These are phyloP conservation scores for Scylla paramamosain DNA, from an alignment of 1,140 invertebrate genomes.

Conservation along the genomic window DNA sequence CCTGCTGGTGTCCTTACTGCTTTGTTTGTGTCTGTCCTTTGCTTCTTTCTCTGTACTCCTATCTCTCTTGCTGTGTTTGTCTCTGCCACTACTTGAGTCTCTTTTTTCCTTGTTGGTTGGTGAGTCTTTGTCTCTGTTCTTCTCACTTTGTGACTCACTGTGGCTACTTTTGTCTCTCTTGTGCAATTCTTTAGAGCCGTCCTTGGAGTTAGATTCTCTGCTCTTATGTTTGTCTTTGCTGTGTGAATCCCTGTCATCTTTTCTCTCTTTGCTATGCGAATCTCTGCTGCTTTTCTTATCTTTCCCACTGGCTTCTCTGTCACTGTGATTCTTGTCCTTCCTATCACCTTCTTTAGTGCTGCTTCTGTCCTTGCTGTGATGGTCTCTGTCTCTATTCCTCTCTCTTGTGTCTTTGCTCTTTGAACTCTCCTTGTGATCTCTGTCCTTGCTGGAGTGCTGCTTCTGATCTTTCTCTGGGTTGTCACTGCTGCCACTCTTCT, in stretches of 20 bases:
- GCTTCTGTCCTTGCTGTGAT: not conserved
- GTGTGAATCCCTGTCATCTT: not conserved
- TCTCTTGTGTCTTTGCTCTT: not conserved
- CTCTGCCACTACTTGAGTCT: not conserved
- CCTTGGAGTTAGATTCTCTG: not conserved
- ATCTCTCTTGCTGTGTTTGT: not conserved
- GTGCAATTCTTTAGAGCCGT: not conserved
- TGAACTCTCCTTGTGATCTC: not conserved
- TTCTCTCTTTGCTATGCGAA: not conserved
- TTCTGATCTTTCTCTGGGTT: not conserved
- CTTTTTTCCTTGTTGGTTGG: not conserved
- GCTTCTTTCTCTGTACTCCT: not conserved
- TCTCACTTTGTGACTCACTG: not conserved
- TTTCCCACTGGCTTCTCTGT: not conserved
- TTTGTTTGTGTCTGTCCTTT: not conserved
- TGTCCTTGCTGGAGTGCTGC: not conserved
- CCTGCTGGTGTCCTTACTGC: not conserved
- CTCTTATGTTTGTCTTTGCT: not conserved
- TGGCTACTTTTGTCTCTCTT: not conserved
- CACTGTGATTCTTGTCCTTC: not conserved
- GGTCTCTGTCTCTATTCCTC: not conserved
- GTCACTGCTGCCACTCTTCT: not conserved
- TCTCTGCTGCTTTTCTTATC: not conserved
- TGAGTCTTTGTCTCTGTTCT: not conserved
- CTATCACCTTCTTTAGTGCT: not conserved